Conservation (phyloP, 1,140 invertebrate species). For the Drosophila navojoa region DNA sequence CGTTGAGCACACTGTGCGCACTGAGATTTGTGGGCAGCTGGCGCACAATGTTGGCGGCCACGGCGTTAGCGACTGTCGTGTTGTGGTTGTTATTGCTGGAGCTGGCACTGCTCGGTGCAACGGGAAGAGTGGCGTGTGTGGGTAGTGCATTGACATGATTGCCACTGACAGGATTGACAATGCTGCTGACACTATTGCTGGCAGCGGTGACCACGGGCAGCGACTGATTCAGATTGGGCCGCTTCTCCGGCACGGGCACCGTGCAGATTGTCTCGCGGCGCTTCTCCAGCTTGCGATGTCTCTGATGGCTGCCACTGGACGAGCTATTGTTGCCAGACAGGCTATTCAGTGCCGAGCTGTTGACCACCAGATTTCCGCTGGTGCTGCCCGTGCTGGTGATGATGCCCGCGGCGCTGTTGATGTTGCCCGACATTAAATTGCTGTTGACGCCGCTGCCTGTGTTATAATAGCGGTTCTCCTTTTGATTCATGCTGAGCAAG, state of each 20-base stretch:
- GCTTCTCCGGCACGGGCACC: conserved; percentile 83
- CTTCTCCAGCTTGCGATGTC: conserved; percentile 84
- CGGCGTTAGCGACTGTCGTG: conserved; percentile 5
- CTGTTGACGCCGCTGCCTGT: conserved; percentile 20
- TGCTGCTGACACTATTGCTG: not conserved
- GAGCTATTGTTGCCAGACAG: conserved; percentile 17
- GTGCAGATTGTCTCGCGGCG: conserved; percentile 85
- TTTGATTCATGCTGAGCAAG: conserved; percentile 81
- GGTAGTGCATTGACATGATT: conserved; percentile 34
- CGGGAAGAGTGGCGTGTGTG: conserved; percentile 44
- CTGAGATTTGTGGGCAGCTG: conserved; percentile 53
- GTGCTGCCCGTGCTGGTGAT: conserved; percentile 27
- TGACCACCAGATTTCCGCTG: conserved; percentile 7
- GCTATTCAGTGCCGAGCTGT: conserved; percentile 4
- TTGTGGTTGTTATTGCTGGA: not conserved
- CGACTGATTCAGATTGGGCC: conserved; percentile 74
- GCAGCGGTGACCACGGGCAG: conserved; percentile 34
- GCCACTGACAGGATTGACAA: conserved; percentile 20
- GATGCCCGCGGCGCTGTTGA: conserved; percentile 44
- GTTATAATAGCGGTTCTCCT: conserved; percentile 85
- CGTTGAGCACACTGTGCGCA: conserved; percentile 35
- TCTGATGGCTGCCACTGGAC: conserved; percentile 37
- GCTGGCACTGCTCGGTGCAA: not conserved
- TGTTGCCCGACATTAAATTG: conserved; percentile 6
- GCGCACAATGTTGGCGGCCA: conserved; percentile 48